Base-by-base conservation (phyloP, 1,140 invertebrate genomes). In the Pentalonia nigronervosa region DNA sequence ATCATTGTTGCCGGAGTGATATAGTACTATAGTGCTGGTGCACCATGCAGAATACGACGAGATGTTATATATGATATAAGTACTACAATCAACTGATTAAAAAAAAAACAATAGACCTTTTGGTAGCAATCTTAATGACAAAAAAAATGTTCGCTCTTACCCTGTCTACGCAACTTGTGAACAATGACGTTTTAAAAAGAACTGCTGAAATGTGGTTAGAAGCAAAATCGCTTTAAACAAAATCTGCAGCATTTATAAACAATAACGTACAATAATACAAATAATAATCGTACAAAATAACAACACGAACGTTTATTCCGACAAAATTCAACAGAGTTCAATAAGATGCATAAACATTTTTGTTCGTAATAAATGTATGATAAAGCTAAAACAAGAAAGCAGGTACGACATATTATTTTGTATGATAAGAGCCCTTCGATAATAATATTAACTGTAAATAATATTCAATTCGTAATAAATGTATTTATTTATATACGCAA, bases 21-120 rank as follows among this genome's bases (percentile, higher is more conserved):
- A 34, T n/a, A 76, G n/a, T 7, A 76, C 30, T 67, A 21, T 76
- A n/a, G 60, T n/a, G n/a, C 30, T 17, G n/a, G 60, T 34, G 60
- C 60, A 14, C 60, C 60, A n/a, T 76, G 60, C 81, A 41, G 81
- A 83, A 36, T 34, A 81, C 21, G 20, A 41, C 23, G 81, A 83
- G 34, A 41, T 83, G n/a, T 81, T 81, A 36, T 81, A 36, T 36
- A 83, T 41, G 81, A 83, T 23, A 83, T 76, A 76, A 76, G 60
- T 76, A 76, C 60, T 41, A 83, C 81, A 83, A 36, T 83, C 81
- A 41, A 41, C 36, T 83, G 81, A 83, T 83, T 83, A 83, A 83
- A 83, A 83, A 83, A n/a, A n/a, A 76, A 76, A 76, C 60, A 34
- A 83, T 83, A 83, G 81, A 83, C 81, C 81, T 83, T 83, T 83